Base-by-base conservation (phyloP, 2,888 invertebrate genomes). In the Diaprepes abbreviatus region DNA sequence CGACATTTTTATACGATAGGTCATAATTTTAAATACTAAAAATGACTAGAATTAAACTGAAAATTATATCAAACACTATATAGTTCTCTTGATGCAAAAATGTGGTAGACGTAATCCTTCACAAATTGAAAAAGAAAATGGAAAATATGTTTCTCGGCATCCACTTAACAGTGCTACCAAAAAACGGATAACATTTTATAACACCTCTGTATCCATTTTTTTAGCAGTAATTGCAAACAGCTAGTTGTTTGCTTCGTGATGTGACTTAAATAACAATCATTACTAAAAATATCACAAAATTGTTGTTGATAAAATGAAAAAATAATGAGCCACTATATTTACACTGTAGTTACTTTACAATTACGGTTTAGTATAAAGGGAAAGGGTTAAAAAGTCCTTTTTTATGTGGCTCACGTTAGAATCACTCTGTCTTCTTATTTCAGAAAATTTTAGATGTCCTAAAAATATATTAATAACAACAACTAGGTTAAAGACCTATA, bases 231-330 rank as follows among this genome's bases (percentile, higher is more conserved):
- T 74, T 70, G 79, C 80, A 81, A 81, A 82, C 81, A 80, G 76
- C 76, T 78, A 79, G 71, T 77, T 63, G 82, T 82, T 81, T 81
- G 82, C 82, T 81, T 82, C 79, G 84, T 85, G 85, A 84, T 85
- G 85, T 85, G 85, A 85, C 85, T 86, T 85, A 86, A 85, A 85
- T 85, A 86, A 86, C 85, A 85, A 85, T 84, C 85, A 85, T 85
- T 85, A 85, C 85, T 86, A 86, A 86, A 78, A 86, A 86, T 86
- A 86, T 86, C 86, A 86, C 86, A 86, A 86, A 86, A 86, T 85
- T 85, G 84, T 85, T 84, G 84, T 84, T 83, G 84, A 85, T 85
- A 84, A 85, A 85, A 85, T 85, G 83, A 85, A 84, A 85, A 85
- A 84, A 84, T 83, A 85, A 84, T 84, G 84, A 85, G 84, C 85